Conservation (phyloP, 2,113 vertebrate genomes). For the Blennius ocellaris region DNA sequence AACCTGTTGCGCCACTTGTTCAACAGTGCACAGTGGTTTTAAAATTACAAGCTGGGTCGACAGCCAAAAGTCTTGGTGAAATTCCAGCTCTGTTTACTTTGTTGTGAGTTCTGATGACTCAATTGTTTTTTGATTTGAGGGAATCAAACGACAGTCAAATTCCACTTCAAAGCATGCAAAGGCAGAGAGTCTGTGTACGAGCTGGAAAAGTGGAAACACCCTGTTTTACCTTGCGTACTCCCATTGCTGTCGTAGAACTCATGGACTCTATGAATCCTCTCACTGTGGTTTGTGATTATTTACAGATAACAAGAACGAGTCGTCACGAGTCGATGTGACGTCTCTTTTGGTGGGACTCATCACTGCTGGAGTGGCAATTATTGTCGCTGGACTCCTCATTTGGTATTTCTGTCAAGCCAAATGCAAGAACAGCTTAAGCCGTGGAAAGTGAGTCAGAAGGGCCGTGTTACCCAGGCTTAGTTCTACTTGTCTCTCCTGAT, state of each 20-base stretch:
- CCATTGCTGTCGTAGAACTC: not conserved
- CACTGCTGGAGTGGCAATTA: constrained; percentile 84
- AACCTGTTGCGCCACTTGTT: constrained; percentile 52
- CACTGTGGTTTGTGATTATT: constrained; percentile 9
- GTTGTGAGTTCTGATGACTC: constrained; percentile 1
- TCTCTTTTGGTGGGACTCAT: constrained; percentile 91
- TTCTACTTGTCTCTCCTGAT: no score
- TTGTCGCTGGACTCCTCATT: constrained; percentile 83
- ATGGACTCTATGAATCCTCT: constrained; percentile 1
- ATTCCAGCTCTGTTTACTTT: not conserved
- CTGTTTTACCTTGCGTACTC: not conserved
- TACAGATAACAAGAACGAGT: constrained; percentile 56
- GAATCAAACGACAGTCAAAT: not conserved
- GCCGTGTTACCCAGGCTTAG: not conserved
- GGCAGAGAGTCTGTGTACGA: not conserved
- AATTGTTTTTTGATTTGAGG: not conserved
- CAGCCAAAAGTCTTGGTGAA: not conserved
- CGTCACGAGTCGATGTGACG: constrained; percentile 86
- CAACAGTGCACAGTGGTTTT: not conserved
- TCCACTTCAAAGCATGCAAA: not conserved
- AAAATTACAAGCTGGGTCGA: not conserved
- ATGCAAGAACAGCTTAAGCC: constrained; percentile 66
- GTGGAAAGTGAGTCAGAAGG: constrained; percentile 63
- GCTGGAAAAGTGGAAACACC: not conserved
- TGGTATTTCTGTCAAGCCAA: constrained; percentile 88